A percentile compares a stretch with the other conserved stretches of the same genome.
phyloP scores from a whole-genome alignment of 2,888 invertebrate genomes.

The Pyrocoelia pectoralis region DNA sequence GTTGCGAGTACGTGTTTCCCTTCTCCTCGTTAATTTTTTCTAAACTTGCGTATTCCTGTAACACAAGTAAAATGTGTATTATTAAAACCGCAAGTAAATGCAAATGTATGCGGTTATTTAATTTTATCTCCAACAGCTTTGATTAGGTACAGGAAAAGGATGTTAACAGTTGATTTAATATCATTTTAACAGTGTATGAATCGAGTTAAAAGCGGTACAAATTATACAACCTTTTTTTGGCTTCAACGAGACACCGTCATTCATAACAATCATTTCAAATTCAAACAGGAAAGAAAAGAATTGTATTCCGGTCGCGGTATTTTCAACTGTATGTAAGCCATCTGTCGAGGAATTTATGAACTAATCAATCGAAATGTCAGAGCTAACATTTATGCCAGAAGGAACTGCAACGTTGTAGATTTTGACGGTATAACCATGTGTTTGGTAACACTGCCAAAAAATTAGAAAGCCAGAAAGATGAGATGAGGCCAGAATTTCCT shows the following conservation, averaged over 20 bases:
- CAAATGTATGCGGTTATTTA: neutral
- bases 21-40: conserved; percentile 32
- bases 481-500: no score
- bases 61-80: neutral
- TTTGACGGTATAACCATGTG: no score
- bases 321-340: no score
- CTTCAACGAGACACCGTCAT: neutral
- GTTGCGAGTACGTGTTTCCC: conserved; percentile 14
- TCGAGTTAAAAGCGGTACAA: neutral
- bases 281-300: no score
- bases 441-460: no score
- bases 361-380: no score
- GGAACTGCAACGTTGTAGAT: no score
- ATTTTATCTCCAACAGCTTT: neutral
- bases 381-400: no score
- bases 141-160: conserved; percentile 11
- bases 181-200: neutral
- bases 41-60: conserved; percentile 35
- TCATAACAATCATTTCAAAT: no score
- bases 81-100: conserved; percentile 3
- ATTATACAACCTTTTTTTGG: neutral
- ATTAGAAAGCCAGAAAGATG: no score
- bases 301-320: no score
- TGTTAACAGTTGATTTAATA: conserved; percentile 10
- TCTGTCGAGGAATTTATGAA: no score